Conservation (phyloP, 2,113 vertebrate genomes). For the Mungos mungo region DNA sequence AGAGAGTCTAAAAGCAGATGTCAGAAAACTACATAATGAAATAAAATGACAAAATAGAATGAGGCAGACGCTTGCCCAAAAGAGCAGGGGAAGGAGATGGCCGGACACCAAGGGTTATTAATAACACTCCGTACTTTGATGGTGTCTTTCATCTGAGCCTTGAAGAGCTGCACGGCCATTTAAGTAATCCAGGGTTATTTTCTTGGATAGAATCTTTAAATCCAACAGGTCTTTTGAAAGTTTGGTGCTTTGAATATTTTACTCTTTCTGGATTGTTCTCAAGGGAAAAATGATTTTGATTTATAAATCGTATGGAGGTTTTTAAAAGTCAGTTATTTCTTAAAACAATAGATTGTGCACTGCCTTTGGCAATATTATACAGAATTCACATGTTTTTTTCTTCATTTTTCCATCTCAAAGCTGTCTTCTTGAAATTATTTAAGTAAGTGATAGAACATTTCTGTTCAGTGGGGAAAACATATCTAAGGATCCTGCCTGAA, state of each 20-base stretch:
- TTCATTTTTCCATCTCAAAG: background rate
- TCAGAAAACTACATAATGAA: conserved; percentile 49
- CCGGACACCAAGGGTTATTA: conserved; percentile 54
- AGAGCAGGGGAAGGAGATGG: conserved; percentile 48
- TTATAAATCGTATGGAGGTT: conserved; percentile 61
- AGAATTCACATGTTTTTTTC: conserved; percentile 8
- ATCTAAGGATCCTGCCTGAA: background rate
- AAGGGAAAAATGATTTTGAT: conserved; percentile 63
- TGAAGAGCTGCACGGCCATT: background rate
- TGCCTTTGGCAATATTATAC: conserved; percentile 10
- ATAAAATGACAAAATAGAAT: conserved; percentile 41
- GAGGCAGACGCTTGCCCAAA: background rate
- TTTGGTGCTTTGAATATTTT: conserved; percentile 60
- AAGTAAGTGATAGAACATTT: conserved; percentile 47
- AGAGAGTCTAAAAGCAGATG: conserved; percentile 36
- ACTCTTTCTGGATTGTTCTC: conserved; percentile 67
- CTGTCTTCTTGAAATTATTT: conserved; percentile 58
- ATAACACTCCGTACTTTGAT: conserved; percentile 50
- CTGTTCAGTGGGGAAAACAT: background rate
- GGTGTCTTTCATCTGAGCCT: conserved; percentile 48
- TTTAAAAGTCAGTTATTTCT: conserved; percentile 55
- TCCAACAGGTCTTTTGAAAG: conserved; percentile 61
- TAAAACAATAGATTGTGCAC: conserved; percentile 50
- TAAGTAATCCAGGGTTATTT: conserved; percentile 67
- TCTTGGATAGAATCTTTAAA: conserved; percentile 64